These are phyloP conservation scores for Rhyacophila evoluta DNA, from an alignment of 2,888 invertebrate species.

Conservation along the genomic window DNA sequence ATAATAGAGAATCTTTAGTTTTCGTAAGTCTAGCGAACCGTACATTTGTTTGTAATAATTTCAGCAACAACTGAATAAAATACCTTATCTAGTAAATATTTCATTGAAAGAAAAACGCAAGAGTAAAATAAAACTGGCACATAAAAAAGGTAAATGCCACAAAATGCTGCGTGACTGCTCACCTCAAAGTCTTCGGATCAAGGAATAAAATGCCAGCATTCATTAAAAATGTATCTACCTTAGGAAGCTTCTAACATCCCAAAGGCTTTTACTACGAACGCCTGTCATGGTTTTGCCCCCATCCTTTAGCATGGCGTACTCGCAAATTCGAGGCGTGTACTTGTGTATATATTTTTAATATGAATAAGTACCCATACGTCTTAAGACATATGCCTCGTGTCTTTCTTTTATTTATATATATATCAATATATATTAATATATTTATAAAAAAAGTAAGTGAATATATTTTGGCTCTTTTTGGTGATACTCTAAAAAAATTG, in stretches of 20 bases:
- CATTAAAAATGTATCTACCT: conserved; percentile 19
- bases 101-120: conserved; percentile 3
- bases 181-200: conserved; percentile 14
- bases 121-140: conserved; percentile 4
- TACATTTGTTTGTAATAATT: neutral
- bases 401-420: no score
- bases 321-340: conserved; percentile 9
- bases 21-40: neutral
- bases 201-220: conserved; percentile 18
- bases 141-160: conserved; percentile 23
- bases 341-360: conserved; percentile 6
- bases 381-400: neutral
- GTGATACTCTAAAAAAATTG: no score
- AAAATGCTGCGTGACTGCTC: conserved; percentile 11
- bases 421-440: no score
- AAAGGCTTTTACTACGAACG: conserved; percentile 17
- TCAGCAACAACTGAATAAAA: conserved; percentile 1
- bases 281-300: neutral
- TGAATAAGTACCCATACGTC: conserved; percentile 2
- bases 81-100: neutral
- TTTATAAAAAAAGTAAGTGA: neutral
- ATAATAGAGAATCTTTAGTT: neutral
- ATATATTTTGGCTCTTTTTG: neutral
- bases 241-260: conserved; percentile 14
- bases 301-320: neutral